A percentile compares a stretch with the other conserved stretches of the same genome.
Evolutionary conservation across 2,113 vertebrate genomes (phyloP).

Genomic region (Herpailurus yagouaroundi): DNA sequence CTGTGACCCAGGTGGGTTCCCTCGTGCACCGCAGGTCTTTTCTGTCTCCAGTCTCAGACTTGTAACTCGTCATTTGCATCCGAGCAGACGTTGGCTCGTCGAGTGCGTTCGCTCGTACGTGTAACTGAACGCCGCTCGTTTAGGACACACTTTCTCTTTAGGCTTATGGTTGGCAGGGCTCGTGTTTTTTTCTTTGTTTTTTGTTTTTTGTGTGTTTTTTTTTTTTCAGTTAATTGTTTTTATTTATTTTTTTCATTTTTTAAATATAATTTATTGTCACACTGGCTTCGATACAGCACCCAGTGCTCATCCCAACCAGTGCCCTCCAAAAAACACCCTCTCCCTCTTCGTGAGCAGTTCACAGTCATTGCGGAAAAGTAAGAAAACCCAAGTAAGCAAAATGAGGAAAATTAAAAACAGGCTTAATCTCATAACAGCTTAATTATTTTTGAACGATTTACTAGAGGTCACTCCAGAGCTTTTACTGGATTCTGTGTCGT

Average conservation of each 20-base stretch:
- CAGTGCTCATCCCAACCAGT: too few relatives aligned
- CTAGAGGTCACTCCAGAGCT: background rate
- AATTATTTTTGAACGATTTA: conserved; percentile 10
- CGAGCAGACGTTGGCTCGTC: background rate
- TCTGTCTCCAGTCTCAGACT: rapidly evolving
- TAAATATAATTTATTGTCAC: too few relatives aligned
- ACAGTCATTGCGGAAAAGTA: background rate
- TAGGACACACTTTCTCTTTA: background rate
- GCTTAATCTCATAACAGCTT: background rate
- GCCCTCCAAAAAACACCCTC: background rate
- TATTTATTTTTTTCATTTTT: too few relatives aligned
- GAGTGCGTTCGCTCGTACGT: background rate
- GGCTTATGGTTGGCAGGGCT: background rate
- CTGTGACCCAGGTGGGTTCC: conserved; percentile 93
- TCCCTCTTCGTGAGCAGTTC: background rate
- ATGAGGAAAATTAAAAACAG: background rate
- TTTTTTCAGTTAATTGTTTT: too few relatives aligned
- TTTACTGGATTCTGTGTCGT: background rate
- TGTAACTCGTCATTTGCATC: background rate
- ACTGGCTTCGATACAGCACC: too few relatives aligned
- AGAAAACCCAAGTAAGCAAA: background rate
- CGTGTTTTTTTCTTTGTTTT: too few relatives aligned
- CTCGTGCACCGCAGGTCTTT: background rate
- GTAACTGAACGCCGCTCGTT: background rate
- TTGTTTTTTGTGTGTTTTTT: too few relatives aligned